Evolutionary conservation across 2,888 invertebrate genomes (phyloP), one percentile per base, ranked within the genome.

Genomic region (Vandiemenella viatica): DNA sequence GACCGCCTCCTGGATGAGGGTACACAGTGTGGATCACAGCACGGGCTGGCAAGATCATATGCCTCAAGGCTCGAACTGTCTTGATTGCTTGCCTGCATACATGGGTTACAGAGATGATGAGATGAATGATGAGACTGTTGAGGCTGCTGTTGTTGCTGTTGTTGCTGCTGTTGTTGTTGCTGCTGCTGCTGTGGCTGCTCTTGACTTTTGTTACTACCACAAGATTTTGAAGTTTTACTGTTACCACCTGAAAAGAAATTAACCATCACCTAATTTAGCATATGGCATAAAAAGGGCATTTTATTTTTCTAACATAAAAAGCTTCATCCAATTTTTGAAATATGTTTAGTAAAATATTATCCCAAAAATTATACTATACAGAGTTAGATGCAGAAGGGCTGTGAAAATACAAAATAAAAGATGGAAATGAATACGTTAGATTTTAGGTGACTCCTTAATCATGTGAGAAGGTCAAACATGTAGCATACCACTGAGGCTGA

Each of bases 21-120:
- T 44, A 88, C 85, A 62, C 87, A 89, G 57, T 86, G 83, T 0
- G 87, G 83, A 63, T 87, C 85, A 63, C 88, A 88, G 61, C 88
- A 88, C 0, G 87, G 85, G 61, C 86, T 85, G 1, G 88, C 88
- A 44, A 88, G 68, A 62, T 88, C 88, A 58, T 89, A 89, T 4
- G 87, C 88, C 63, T 88, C 88, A 47, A 88, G 69, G 59, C 86
- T 88, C 42, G 80, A 80, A 50, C 80, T 81, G 57, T 85, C 87
- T 57, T 75, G 76, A 61, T 75, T 57, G 47, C 70, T 71, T 13
- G 75, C 71, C 1, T 80, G 79, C 60, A 83, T 70, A 57, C 84
- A 84, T 1, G 84, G 82, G 58, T 80, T 76, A 60, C 83, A 84
- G 10, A 53, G 21, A 18, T 44, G 48, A 22, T 51, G 47, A 13